phyloP scores from a whole-genome alignment of 2,113 vertebrate species.

The Petaurus breviceps region DNA sequence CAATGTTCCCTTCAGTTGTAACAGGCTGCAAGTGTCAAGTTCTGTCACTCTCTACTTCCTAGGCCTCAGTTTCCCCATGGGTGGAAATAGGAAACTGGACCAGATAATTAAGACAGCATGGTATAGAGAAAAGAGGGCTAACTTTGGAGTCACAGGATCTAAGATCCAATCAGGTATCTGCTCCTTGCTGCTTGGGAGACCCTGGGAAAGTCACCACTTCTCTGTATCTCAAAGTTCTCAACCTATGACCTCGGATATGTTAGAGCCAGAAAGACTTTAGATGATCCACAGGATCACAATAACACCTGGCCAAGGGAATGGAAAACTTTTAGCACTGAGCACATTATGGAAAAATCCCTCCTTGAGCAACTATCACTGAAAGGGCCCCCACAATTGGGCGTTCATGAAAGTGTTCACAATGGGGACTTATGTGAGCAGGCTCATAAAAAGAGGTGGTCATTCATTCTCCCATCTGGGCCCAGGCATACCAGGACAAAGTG shows the following conservation, averaged over 20 bases:
- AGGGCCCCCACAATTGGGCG: background rate
- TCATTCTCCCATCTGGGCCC: background rate
- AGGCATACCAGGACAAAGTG: background rate
- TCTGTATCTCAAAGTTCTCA: background rate
- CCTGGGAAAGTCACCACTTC: background rate
- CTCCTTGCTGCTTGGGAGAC: background rate
- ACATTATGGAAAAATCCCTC: background rate
- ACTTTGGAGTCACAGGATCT: background rate
- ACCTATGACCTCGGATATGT: background rate
- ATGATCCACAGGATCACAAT: background rate
- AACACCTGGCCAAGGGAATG: background rate
- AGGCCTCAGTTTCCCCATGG: background rate
- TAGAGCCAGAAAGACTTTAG: background rate
- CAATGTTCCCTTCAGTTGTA: background rate
- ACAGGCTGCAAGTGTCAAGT: background rate
- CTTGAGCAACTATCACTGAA: background rate
- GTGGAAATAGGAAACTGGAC: background rate
- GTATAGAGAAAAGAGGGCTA: background rate
- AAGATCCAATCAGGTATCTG: background rate
- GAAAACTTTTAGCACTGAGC: background rate
- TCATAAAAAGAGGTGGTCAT: background rate
- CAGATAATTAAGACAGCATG: background rate
- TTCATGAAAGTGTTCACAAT: background rate
- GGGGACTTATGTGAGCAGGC: background rate
- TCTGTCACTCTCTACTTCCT: background rate